Evolutionary conservation across 92 coral and sea anemone genomes (phyloP), one percentile per base, ranked within the genome.

Genomic region (Phymanthus crucifer): DNA sequence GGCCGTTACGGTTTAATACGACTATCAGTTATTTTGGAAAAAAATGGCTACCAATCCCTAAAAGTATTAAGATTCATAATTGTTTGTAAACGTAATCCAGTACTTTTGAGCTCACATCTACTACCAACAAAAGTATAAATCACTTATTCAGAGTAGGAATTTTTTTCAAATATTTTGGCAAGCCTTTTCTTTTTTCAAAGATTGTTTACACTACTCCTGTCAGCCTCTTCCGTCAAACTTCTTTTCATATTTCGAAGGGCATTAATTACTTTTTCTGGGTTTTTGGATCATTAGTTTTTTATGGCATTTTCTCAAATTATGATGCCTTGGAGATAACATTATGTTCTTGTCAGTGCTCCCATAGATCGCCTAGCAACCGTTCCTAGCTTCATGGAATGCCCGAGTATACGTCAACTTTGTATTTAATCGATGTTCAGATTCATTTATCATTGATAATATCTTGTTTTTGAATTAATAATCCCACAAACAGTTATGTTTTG

Each of bases 331-430:
- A 36, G 74, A 32, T 40, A 70, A 19, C 27, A 21, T 10, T 40
- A 18, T 32, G 29, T 14, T 18, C 66, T 17, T 13, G 31, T 45
- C 34, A 13, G 26, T 52, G 11, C 23, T 40, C 26, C 6, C 64
- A n/a, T n/a, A 21, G 17, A 50, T 27, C 26, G 52, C 80, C 18
- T 76, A 76, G 80, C 80, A 76, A 76, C 80, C 64, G 9, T 54
- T 54, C 26, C 64, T 54, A 12, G 4, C 70, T 57, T 32, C 19
- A 16, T 56, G 80, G 80, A 76, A 76, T 76, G 80, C 71, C 35
- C 4, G 7, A 40, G n/a, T n/a, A 33, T 14, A 34, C 43, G 43
- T 43, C 48, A 43, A 43, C n/a, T 54, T 54, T 54, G 64, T 54
- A 54, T 54, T 54, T 54, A 26, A 54, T 54, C 29, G 64, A 24